Conservation (phyloP, 35 echinoderm and acorn worm species). For the Diadema setosum region DNA sequence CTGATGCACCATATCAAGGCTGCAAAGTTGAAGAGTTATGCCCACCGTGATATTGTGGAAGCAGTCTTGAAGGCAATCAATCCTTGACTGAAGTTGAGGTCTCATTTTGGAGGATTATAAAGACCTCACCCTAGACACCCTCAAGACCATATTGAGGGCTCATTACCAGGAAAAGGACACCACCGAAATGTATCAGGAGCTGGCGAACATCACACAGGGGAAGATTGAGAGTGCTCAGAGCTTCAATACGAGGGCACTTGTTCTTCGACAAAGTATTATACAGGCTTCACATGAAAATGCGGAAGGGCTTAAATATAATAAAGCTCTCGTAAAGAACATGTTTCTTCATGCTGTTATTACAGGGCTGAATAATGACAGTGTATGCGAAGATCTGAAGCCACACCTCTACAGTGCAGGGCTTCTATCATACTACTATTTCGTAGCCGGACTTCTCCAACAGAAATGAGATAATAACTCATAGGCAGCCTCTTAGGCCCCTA, state of each 20-base stretch:
- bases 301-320: constrained; percentile 15
- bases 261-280: constrained; percentile 30
- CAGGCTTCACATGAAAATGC: constrained; percentile 27
- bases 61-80: constrained; percentile 13
- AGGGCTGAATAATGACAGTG: neutral
- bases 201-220: neutral
- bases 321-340: neutral
- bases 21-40: neutral
- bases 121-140: neutral
- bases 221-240: constrained; percentile 19
- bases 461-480: too few species aligned
- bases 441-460: too few species aligned
- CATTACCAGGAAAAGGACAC: constrained; percentile 35
- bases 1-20: constrained; percentile 40
- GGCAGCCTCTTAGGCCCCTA: too few species aligned
- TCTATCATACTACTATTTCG: too few species aligned
- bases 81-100: neutral
- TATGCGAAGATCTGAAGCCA: constrained; percentile 27
- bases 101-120: constrained; percentile 13
- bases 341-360: constrained; percentile 65
- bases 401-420: too few species aligned
- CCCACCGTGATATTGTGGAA: constrained; percentile 4
- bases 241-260: constrained; percentile 43
- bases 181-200: constrained; percentile 49
- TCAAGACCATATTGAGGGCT: neutral